Evolutionary conservation across 37 sponge, comb jelly and placozoan genomes (phyloP).

Genomic region (Halichondria panicea): DNA sequence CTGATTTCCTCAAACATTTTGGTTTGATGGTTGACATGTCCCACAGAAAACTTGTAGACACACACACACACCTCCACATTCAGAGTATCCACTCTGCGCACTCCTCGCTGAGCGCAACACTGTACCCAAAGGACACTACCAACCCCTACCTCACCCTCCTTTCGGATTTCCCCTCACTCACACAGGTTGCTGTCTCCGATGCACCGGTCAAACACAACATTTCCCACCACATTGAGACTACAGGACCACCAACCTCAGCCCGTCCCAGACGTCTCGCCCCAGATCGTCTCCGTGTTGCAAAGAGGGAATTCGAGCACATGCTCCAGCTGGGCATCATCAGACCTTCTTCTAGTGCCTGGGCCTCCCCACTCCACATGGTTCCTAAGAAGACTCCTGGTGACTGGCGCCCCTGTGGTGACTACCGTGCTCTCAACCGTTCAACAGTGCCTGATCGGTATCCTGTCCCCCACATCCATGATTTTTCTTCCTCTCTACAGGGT

Average conservation of each 20-base stretch:
- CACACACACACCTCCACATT: constrained; percentile 29
- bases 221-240: constrained; percentile 63
- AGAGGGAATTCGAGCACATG: constrained; percentile 72
- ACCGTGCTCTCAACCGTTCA: constrained; percentile 61
- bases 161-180: constrained; percentile 48
- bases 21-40: constrained; percentile 59
- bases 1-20: constrained; percentile 59
- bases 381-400: constrained; percentile 54
- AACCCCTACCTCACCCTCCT: constrained; percentile 47
- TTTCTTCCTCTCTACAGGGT: constrained; percentile 48
- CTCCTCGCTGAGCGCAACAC: constrained; percentile 29
- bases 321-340: constrained; percentile 65
- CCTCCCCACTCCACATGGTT: constrained; percentile 74
- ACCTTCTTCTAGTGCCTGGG: constrained; percentile 67
- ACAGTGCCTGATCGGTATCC: constrained; percentile 68
- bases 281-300: constrained; percentile 53
- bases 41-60: constrained; percentile 26
- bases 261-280: constrained; percentile 62
- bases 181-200: constrained; percentile 11
- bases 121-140: constrained; percentile 15
- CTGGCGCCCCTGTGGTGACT: constrained; percentile 81
- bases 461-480: constrained; percentile 69
- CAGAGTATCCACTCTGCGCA: constrained; percentile 21
- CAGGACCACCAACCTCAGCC: constrained; percentile 66
- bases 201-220: constrained; percentile 52